phyloP scores from a whole-genome alignment of 2,888 invertebrate genomes.

The Anthoptus insignis region DNA sequence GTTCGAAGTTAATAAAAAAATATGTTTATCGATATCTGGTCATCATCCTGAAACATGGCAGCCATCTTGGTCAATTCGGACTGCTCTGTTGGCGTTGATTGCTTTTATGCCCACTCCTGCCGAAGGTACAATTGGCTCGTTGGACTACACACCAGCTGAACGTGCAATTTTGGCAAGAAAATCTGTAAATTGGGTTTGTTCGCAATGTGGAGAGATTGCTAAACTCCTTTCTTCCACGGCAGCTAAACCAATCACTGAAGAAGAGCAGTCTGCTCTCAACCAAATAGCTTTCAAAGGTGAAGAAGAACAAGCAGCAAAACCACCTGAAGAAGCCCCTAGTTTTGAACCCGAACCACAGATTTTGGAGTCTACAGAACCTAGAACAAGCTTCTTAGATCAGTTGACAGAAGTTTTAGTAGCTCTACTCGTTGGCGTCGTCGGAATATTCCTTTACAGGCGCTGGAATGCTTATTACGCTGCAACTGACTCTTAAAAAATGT shows the following conservation, averaged over 20 bases:
- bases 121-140: constrained; percentile 96
- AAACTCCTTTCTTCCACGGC: constrained; percentile 76
- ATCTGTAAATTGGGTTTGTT: constrained; percentile 81
- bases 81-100: constrained; percentile 96
- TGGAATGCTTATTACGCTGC: constrained; percentile 64
- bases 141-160: constrained; percentile 96
- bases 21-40: constrained; percentile 98
- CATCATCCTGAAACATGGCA: constrained; percentile 99
- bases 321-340: constrained; percentile 63
- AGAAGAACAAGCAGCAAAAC: constrained; percentile 73
- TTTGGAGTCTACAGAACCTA: constrained; percentile 72
- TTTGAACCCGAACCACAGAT: constrained; percentile 67
- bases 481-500: constrained; percentile 21
- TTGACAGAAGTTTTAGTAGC: constrained; percentile 77
- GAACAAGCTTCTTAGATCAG: constrained; percentile 75
- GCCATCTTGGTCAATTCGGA: constrained; percentile 98
- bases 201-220: constrained; percentile 77
- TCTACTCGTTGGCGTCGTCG: constrained; percentile 75
- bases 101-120: constrained; percentile 98
- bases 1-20: constrained; percentile 97
- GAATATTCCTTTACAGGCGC: constrained; percentile 79
- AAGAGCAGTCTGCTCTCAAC: constrained; percentile 78
- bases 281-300: constrained; percentile 85
- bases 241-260: constrained; percentile 80
- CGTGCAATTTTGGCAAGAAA: constrained; percentile 93